Conservation (phyloP, 2,113 vertebrate genomes). For the Monopterus albus region DNA sequence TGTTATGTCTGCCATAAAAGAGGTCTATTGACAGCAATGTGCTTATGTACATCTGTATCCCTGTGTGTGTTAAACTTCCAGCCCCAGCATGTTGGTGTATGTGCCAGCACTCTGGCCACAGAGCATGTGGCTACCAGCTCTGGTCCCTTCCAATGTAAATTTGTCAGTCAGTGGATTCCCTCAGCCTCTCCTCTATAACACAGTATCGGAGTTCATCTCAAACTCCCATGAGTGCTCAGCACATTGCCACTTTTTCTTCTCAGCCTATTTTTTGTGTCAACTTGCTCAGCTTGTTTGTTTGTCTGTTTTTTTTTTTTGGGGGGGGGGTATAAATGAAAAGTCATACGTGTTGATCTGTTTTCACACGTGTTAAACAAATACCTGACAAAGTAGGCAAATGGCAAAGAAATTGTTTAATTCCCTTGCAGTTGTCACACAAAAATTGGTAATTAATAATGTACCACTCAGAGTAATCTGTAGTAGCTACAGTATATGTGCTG, state of each 20-base stretch:
- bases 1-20: no score
- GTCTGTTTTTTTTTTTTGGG: no score
- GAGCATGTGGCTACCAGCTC: conserved; percentile 24
- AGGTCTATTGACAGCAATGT: no score
- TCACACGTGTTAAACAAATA: background rate
- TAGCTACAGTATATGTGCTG: no score
- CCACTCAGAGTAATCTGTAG: no score
- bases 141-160: conserved; percentile 26
- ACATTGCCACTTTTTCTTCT: conserved; percentile 4
- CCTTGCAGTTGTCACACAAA: background rate
- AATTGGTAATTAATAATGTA: no score
- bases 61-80: conserved; percentile 8
- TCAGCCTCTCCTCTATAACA: conserved; percentile 34
- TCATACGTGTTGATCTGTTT: background rate
- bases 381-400: background rate
- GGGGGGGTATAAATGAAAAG: background rate
- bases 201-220: conserved; percentile 20
- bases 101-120: background rate
- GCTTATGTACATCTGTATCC: background rate
- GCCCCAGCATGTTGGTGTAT: background rate
- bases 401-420: background rate
- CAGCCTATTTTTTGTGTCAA: conserved; percentile 14
- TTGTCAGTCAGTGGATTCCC: conserved; percentile 48
- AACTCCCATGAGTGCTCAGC: conserved; percentile 31
- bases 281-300: conserved; percentile 16